Conservation (phyloP, 2,113 vertebrate genomes). For the Sciurus niger region DNA sequence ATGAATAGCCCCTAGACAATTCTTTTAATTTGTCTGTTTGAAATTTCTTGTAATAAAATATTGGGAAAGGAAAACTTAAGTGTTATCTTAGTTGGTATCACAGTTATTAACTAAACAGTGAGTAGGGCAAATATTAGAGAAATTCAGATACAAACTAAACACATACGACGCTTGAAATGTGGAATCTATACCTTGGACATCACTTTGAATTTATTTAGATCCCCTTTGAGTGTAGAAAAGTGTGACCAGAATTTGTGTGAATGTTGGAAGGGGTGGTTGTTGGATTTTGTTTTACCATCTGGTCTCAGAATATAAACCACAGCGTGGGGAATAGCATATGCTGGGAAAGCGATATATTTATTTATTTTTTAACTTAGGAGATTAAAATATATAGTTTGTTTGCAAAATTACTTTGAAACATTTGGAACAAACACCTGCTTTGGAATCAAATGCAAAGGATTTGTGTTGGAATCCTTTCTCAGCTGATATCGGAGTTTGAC, state of each 20-base stretch:
- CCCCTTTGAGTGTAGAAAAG: background rate
- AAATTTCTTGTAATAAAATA: conserved; percentile 37
- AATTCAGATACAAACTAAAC: background rate
- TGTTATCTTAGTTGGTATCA: background rate
- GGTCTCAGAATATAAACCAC: conserved; percentile 70
- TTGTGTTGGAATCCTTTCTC: conserved; percentile 12
- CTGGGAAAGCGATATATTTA: conserved; percentile 8
- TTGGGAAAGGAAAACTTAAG: conserved; percentile 8
- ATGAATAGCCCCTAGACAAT: background rate
- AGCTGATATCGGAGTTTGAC: background rate
- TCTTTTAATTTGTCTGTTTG: conserved; percentile 32
- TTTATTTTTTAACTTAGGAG: conserved; percentile 56
- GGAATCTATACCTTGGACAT: background rate
- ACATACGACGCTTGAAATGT: background rate
- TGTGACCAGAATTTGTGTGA: conserved; percentile 48
- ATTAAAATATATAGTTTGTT: conserved; percentile 68
- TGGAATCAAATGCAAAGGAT: background rate
- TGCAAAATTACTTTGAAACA: conserved; percentile 56
- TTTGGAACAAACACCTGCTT: conserved; percentile 20
- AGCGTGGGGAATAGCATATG: conserved; percentile 49
- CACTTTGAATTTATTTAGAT: conserved; percentile 9
- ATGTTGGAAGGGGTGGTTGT: conserved; percentile 12
- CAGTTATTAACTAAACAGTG: background rate
- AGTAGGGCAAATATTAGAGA: background rate
- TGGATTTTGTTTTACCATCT: conserved; percentile 71